Percentiles rank a stretch among this genome's conserved stretches.
phyloP scores from a whole-genome alignment of 2,113 vertebrate species.

The human (Homo sapiens) region DNA sequence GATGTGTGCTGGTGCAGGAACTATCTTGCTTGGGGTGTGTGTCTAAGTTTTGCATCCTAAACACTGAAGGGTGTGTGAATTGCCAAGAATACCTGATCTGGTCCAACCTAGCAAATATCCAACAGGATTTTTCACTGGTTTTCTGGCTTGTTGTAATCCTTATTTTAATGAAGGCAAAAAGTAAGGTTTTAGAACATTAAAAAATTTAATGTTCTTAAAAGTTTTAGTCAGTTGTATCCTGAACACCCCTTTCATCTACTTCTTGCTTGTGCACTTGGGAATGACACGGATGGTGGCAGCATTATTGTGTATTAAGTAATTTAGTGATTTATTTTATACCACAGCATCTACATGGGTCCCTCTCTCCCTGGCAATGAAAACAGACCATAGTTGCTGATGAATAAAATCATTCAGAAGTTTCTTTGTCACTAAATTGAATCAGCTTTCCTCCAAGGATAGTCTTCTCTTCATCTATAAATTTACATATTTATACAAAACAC shows the following conservation, averaged over 20 bases:
- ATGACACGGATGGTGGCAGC: not conserved
- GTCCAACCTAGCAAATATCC: not conserved
- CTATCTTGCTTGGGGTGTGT: not conserved
- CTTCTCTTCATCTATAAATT: constrained; percentile 18
- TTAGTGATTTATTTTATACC: constrained; percentile 8
- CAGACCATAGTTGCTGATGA: not conserved
- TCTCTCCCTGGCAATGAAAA: not conserved
- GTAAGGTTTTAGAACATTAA: not conserved
- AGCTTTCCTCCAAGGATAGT: not conserved
- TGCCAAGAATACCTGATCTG: not conserved
- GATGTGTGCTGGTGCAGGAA: not conserved
- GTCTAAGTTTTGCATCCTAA: not conserved
- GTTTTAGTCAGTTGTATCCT: not conserved
- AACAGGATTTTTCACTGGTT: not conserved
- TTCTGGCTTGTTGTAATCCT: not conserved
- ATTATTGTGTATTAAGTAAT: not conserved
- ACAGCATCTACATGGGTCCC: not conserved
- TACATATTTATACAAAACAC: not conserved
- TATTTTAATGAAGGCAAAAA: not conserved
- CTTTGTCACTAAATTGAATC: not conserved
- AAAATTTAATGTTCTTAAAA: not conserved
- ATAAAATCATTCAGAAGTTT: not conserved
- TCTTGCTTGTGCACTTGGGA: not conserved
- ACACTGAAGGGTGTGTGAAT: not conserved
- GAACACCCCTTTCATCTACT: not conserved